Base-by-base conservation (phyloP, 2,888 invertebrate species). In the Acronicta alni region DNA sequence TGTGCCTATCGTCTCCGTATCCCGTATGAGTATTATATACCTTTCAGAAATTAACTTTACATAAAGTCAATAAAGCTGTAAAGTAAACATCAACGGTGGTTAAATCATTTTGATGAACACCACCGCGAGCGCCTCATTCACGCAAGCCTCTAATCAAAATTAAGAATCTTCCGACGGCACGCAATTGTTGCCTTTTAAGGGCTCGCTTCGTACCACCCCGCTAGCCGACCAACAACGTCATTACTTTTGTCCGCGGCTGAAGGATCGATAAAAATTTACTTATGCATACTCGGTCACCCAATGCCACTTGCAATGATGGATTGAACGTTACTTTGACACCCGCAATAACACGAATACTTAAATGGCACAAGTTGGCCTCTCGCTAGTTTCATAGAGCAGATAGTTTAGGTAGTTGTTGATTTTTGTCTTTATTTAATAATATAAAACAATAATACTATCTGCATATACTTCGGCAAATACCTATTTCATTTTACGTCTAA, bases 81-180 rank as follows among this genome's bases (percentile, higher is more conserved):
- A 87, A 84, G 84, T 81, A 87, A 88, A 87, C 85, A 88, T 86
- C 84, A 85, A 77, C 81, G 73, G 78, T 57, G 55, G 69, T 72
- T 82, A 86, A 83, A 86, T 84, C 80, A 82, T 85, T n/a, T 87
- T 86, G 86, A 88, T 87, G 89, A 88, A 89, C 86, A 85, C 83
- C 85, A 82, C 78, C 82, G 81, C 81, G 77, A 81, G 78, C 79
- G 75, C 81, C 79, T 81, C 67, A 72, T 79, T 87, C 90, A 90
- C 90, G 90, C 91, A 86, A 89, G 84, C 72, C 71, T 79, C 83
- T 89, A 89, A 91, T 92, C 92, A 85, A 84, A 89, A 88, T 87
- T 86, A 86, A 84, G 85, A 83, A 89, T 91, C 90, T 91, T 79
- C 76, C 75, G 72, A 76, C 82, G 84, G 84, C 92, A 92, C 92